These are phyloP conservation scores for Parnassius orleans DNA, from an alignment of 2,888 invertebrate genomes.

Conservation along the genomic window DNA sequence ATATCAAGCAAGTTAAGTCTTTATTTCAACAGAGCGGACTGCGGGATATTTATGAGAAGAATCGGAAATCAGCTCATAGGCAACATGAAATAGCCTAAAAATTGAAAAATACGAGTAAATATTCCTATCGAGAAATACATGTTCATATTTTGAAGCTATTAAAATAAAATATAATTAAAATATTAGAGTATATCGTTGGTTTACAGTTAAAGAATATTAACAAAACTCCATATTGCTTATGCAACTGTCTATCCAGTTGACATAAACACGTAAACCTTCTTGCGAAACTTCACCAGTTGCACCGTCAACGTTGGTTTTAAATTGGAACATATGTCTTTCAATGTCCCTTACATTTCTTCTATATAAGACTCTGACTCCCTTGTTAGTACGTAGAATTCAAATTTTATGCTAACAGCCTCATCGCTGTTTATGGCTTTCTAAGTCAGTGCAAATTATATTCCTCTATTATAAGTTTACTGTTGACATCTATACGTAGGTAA, in stretches of 20 bases:
- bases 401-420: conserved; percentile 14
- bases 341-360: conserved; percentile 20
- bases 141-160: no score
- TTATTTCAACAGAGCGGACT: no score
- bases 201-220: neutral
- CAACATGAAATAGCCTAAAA: no score
- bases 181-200: no score
- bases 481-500: no score
- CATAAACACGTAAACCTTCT: neutral
- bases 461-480: no score
- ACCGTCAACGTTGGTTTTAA: conserved; percentile 10
- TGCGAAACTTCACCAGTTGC: neutral
- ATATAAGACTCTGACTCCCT: neutral
- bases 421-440: conserved; percentile 13
- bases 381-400: conserved; percentile 16
- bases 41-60: no score
- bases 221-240: neutral
- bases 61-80: no score
- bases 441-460: neutral
- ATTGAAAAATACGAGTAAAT: no score
- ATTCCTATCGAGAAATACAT: no score
- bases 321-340: conserved; percentile 17
- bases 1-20: no score
- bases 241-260: conserved; percentile 5
- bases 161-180: no score